These are phyloP conservation scores for Vanessa atalanta DNA, from an alignment of 1,140 invertebrate species.

Conservation along the genomic window DNA sequence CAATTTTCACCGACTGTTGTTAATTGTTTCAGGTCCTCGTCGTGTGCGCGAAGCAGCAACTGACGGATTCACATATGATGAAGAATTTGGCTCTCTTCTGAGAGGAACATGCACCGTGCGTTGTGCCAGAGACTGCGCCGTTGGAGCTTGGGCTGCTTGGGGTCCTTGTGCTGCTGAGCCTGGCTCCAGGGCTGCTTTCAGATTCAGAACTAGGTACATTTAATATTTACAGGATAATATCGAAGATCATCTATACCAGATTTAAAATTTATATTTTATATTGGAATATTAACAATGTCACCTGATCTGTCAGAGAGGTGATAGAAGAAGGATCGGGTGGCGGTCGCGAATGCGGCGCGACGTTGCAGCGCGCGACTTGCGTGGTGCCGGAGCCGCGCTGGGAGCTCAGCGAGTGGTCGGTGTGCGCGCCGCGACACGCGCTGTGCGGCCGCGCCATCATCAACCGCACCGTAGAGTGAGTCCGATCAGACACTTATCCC, in stretches of 20 bases:
- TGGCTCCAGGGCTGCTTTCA: constrained; percentile 71
- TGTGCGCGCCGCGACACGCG: constrained; percentile 82
- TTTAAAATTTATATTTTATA: no score
- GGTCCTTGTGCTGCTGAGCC: constrained; percentile 79
- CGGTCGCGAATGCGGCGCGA: constrained; percentile 77
- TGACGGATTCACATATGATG: constrained; percentile 68
- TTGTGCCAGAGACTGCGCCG: constrained; percentile 84
- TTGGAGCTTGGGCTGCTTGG: constrained; percentile 84
- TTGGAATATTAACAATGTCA: not conserved
- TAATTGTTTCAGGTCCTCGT: constrained; percentile 48
- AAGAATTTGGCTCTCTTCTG: constrained; percentile 75
- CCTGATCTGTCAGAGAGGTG: constrained; percentile 54
- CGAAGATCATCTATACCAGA: no score
- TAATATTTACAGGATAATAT: not conserved
- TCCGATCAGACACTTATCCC: not conserved
- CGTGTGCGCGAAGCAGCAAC: constrained; percentile 69
- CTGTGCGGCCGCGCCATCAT: constrained; percentile 79
- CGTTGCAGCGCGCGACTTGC: constrained; percentile 75
- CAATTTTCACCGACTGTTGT: not conserved
- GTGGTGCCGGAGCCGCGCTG: constrained; percentile 69
- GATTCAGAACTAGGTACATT: constrained; percentile 56
- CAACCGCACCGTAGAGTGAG: constrained; percentile 69
- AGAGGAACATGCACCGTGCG: constrained; percentile 83
- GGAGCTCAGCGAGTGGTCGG: constrained; percentile 77
- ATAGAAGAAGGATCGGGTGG: constrained; percentile 69